These are phyloP conservation scores for Botia kubotai DNA, from an alignment of 2,797 vertebrate species.

Conservation along the genomic window DNA sequence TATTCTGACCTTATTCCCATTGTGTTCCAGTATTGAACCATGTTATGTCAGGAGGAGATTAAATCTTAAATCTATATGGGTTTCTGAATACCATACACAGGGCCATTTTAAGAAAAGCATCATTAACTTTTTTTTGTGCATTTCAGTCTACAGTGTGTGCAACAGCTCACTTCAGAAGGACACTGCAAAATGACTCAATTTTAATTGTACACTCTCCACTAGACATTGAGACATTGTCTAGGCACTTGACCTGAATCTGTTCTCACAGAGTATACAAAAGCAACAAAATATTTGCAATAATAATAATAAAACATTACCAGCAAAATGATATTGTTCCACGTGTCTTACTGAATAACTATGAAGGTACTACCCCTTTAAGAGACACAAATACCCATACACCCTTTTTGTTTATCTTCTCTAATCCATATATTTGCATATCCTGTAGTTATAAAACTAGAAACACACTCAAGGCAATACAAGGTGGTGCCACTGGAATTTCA, in stretches of 20 bases:
- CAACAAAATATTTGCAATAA: too few species aligned
- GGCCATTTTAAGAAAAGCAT: not conserved
- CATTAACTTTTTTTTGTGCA: not conserved
- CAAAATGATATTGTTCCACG: too few species aligned
- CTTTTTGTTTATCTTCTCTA: not conserved
- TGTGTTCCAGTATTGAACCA: not conserved
- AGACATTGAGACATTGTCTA: not conserved
- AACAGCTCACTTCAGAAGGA: not conserved
- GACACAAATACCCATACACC: not conserved
- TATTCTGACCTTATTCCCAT: not conserved
- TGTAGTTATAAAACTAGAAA: conserved; percentile 44
- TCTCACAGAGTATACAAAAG: too few species aligned
- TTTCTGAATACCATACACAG: not conserved
- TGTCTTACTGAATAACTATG: too few species aligned
- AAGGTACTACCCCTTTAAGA: not conserved
- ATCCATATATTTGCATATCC: conserved; percentile 48
- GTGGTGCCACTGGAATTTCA: conserved; percentile 4
- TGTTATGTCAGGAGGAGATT: not conserved
- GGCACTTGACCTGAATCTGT: too few species aligned
- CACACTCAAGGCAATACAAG: conserved; percentile 22
- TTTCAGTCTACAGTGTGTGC: not conserved
- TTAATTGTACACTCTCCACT: conserved; percentile 17
- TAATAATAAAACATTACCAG: too few species aligned
- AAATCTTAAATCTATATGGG: not conserved
- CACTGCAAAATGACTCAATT: not conserved